Base-by-base conservation (phyloP, 2,888 invertebrate species). In the Caenorhabditis sp. region DNA sequence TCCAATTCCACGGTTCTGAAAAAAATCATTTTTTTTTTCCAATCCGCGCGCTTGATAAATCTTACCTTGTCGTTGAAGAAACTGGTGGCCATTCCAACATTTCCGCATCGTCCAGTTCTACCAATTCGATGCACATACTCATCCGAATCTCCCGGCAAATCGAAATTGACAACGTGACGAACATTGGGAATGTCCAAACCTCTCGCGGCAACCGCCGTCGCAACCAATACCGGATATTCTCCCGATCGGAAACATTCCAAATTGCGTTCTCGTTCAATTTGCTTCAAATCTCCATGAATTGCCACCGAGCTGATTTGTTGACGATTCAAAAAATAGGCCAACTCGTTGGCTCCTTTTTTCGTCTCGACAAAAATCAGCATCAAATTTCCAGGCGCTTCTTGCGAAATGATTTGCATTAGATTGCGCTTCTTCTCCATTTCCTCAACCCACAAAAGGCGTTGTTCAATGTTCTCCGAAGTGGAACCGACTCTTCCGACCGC, bases 401-500 rank as follows among this genome's bases (percentile, higher is more conserved):
- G 54, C 88, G 94, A 94, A 82, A 99, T 91, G 84, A 99, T 91
- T 89, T 99, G 97, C 87, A 97, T 91, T 73, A 99, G 91, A 90
- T 95, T 95, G 62, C 95, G 94, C 81, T 97, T 92, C 89, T 99
- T 99, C 88, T 99, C 96, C 85, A 92, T 92, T 88, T 99, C 99
- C 87, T 96, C 95, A 19, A 99, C 97, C 97, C 97, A 99, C 67
- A 97, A 93, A 84, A 93, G 92, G 51, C 76, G 66, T 91, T 99
- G 99, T 27, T 97, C 97, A 85, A 99, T 99, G 90, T 99, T 99
- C 90, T 99, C 97, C 24, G 97, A 97, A 4, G 99, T 99, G 81
- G 96, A 97, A 37, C 99, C 99, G 58, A 99, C 97, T 81, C 99
- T 93, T 54, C 99, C 99, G 66, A 99, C 97, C 54, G 99, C 97